These are phyloP conservation scores for Ephydatia muelleri DNA, from an alignment of 37 sponge, comb jelly and placozoan genomes.

Conservation along the genomic window DNA sequence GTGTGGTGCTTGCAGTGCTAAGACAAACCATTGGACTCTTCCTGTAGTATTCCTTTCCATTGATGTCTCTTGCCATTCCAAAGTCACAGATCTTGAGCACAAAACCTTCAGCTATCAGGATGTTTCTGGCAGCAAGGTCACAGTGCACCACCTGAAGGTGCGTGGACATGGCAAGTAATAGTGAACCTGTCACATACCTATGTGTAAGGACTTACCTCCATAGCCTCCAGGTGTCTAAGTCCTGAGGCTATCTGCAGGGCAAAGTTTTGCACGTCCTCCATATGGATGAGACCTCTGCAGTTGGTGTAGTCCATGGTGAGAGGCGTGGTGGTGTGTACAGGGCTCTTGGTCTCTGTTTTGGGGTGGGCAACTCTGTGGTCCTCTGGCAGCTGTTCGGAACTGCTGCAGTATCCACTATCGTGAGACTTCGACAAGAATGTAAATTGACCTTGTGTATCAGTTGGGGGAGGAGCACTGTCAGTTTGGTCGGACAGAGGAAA, in stretches of 20 bases:
- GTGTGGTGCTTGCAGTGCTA: not conserved
- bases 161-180: not conserved
- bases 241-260: conserved; percentile 79
- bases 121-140: conserved; percentile 78
- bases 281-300: conserved; percentile 34
- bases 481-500: too few relatives aligned
- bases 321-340: not conserved
- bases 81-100: conserved; percentile 77
- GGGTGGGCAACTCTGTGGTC: too few relatives aligned
- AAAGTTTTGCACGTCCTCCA: conserved; percentile 74
- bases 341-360: too few relatives aligned
- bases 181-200: too few relatives aligned
- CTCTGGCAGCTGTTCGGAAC: not conserved
- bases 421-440: not conserved
- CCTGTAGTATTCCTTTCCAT: conserved; percentile 31
- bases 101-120: conserved; percentile 70
- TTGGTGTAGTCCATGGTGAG: conserved; percentile 56
- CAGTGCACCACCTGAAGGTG: conserved; percentile 61
- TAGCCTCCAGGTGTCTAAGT: conserved; percentile 47
- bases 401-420: not conserved
- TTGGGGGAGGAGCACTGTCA: not conserved
- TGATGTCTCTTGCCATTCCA: conserved; percentile 67
- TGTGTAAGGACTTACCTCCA: conserved; percentile 21
- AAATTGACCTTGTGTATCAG: not conserved
- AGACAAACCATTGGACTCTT: conserved; percentile 7